These are phyloP conservation scores for Hexactinellida sp. DNA, from an alignment of 37 sponge, comb jelly and placozoan species.

Conservation along the genomic window DNA sequence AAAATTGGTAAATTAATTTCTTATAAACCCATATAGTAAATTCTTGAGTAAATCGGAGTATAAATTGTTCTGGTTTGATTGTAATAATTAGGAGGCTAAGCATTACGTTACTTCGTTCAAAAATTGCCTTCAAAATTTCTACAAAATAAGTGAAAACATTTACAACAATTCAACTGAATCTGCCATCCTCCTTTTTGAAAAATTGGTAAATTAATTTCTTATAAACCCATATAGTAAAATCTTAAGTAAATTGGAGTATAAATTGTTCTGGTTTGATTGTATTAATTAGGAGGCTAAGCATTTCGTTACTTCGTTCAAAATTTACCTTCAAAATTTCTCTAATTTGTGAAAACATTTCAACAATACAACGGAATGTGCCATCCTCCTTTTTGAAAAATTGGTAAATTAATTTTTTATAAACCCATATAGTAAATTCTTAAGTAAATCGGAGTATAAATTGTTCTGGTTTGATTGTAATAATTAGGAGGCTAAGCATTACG, in stretches of 20 bases:
- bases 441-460: neutral
- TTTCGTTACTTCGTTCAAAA: neutral
- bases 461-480: neutral
- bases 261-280: no score
- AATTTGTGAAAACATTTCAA: neutral
- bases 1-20: no score
- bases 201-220: no score
- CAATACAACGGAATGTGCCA: neutral
- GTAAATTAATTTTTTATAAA: neutral
- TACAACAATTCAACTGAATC: neutral
- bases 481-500: neutral
- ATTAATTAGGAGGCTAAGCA: neutral
- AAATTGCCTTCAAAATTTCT: neutral
- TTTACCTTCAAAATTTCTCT: neutral
- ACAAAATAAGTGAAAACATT: neutral
- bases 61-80: neutral
- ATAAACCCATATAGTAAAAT: neutral
- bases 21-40: neutral
- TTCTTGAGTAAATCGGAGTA: neutral
- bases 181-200: neutral
- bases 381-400: neutral
- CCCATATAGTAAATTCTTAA: neutral
- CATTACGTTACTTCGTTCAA: neutral
- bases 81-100: neutral
- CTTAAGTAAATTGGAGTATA: no score